Percentiles rank a stretch among this genome's conserved stretches.
phyloP scores from a whole-genome alignment of 2,888 invertebrate genomes.

The Megaustenia siamemsis region DNA sequence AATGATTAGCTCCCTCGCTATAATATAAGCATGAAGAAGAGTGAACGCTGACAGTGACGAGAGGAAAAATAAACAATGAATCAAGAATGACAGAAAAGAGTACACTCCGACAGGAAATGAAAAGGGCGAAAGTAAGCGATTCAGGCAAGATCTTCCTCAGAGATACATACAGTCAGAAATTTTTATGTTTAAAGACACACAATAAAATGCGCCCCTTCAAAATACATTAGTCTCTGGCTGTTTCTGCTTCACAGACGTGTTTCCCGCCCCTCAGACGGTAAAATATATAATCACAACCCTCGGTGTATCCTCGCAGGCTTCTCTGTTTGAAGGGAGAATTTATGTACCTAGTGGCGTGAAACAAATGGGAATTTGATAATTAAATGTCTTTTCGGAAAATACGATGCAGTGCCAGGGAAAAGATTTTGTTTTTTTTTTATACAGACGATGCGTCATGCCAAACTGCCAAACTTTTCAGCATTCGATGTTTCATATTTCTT shows the following conservation, averaged over 20 bases:
- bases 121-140: neutral
- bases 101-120: neutral
- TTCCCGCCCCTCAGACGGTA: neutral
- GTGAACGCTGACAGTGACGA: neutral
- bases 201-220: neutral
- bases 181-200: neutral
- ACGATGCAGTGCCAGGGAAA: neutral
- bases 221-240: slow-evolving; percentile 1
- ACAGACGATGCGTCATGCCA: too few relatives aligned
- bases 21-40: too few relatives aligned
- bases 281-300: neutral
- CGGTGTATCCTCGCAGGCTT: neutral
- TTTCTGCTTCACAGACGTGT: neutral
- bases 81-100: neutral
- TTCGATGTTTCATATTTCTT: neutral
- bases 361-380: slow-evolving; percentile 9
- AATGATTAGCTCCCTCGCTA: too few relatives aligned
- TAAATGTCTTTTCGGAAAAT: slow-evolving; percentile 3
- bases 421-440: neutral
- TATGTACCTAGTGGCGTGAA: neutral
- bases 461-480: neutral
- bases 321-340: neutral
- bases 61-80: neutral
- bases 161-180: neutral
- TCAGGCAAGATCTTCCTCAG: neutral